Evolutionary conservation across 2,888 invertebrate genomes (phyloP), one percentile per base, ranked within the genome.

Genomic region (Hirtodrosophila duncani): DNA sequence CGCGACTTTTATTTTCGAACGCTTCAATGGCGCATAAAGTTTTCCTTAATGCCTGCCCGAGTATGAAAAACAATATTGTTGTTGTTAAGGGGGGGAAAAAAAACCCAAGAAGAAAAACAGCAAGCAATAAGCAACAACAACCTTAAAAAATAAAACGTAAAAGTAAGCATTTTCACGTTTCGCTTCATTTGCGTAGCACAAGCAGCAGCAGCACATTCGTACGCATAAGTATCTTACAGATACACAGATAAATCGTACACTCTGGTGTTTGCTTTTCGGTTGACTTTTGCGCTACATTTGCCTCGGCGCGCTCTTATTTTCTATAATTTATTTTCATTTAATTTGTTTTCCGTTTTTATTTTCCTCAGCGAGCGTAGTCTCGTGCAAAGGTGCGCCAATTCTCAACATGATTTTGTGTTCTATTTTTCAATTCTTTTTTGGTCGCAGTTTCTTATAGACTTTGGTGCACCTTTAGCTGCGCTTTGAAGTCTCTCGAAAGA

Each of bases 1-100:
- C 62, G 57, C 80, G 62, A 77, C 72, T 72, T 72, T 72, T 72
- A 80, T 74, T 74, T 80, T 74, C 63, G 74, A 74, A 78, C 74
- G 74, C 74, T 74, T 74, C 81, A 72, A 78, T 81, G 74, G 74
- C 74, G 74, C 74, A 74, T 80, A 81, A 74, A 74, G 78, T 78
- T 74, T 80, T 80, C 58, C 69, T 68, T 68, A 80, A 80, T 74
- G 81, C 69, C 81, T 53, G 78, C 78, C 80, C 72, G 78, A 72
- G 63, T 80, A 78, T 67, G 78, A 72, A 77, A 64, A 67, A 58
- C 27, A 17, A 39, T n/a, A n/a, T n/a, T n/a, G n/a, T n/a, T n/a
- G n/a, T n/a, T n/a, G n/a, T n/a, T n/a, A n/a, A n/a, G n/a, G n/a
- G n/a, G n/a, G n/a, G n/a, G 17, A 48, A 52, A 67, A 63, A 78